Evolutionary conservation across 2,888 invertebrate species (phyloP).

Genomic region (Endotricha flammealis): DNA sequence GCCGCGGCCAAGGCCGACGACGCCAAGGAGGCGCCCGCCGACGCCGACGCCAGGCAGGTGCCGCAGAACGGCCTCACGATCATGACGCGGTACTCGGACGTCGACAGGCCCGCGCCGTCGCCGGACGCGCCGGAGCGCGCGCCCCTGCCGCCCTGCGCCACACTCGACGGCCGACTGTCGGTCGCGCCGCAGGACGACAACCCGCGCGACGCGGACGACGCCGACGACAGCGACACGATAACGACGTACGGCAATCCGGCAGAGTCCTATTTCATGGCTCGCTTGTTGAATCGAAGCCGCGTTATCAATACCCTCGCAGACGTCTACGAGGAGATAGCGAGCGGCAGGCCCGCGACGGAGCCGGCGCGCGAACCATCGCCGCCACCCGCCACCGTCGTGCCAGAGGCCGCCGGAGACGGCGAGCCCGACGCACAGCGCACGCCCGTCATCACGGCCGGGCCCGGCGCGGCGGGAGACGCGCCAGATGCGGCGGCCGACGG

Average conservation of each 20-base stretch:
- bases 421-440: conserved; percentile 17
- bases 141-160: conserved; percentile 54
- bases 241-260: conserved; percentile 69
- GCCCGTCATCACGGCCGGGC: conserved; percentile 17
- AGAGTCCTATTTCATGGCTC: conserved; percentile 70
- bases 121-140: conserved; percentile 27
- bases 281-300: conserved; percentile 55
- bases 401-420: conserved; percentile 20
- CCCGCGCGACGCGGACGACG: conserved; percentile 23
- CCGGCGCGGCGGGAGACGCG: conserved; percentile 20
- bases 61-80: conserved; percentile 70
- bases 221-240: conserved; percentile 41
- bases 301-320: conserved; percentile 61
- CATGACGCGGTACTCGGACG: conserved; percentile 69
- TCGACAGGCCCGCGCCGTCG: conserved; percentile 33
- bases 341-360: conserved; percentile 20
- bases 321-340: conserved; percentile 57
- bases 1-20: conserved; percentile 14
- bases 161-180: conserved; percentile 48
- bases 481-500: conserved; percentile 21
- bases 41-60: conserved; percentile 29
- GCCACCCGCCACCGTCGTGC: conserved; percentile 18
- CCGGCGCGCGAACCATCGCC: conserved; percentile 23
- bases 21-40: conserved; percentile 16
- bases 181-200: conserved; percentile 32